These are phyloP conservation scores for Tetragnatha versicolor DNA, from an alignment of 1,140 invertebrate species.

Conservation along the genomic window DNA sequence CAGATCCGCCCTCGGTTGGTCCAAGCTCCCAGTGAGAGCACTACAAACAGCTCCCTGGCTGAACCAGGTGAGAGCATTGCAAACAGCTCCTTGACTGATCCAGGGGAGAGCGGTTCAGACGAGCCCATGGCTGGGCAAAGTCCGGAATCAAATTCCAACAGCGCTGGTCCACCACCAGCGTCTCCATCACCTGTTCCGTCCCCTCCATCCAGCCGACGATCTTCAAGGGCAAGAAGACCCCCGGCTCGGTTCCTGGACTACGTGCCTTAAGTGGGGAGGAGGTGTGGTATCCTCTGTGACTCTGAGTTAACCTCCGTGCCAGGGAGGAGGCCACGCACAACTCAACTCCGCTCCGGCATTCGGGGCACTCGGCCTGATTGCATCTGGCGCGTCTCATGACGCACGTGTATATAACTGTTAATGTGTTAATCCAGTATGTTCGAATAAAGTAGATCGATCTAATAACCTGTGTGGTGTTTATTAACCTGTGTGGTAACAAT, in stretches of 20 bases:
- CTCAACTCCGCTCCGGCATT: no score
- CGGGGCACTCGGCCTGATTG: no score
- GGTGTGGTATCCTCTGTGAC: neutral
- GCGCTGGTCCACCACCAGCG: neutral
- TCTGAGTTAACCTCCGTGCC: no score
- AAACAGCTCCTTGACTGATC: neutral
- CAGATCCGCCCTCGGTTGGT: neutral
- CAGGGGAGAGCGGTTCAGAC: neutral
- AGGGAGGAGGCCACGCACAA: no score
- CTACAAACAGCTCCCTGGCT: neutral
- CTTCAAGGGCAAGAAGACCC: neutral
- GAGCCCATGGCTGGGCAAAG: no score
- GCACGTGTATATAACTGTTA: no score
- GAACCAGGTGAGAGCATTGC: neutral
- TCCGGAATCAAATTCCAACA: no score
- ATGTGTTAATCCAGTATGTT: no score
- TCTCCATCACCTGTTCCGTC: neutral
- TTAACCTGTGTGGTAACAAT: no score
- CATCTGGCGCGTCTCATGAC: no score
- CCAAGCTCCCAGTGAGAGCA: neutral
- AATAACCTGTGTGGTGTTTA: no score
- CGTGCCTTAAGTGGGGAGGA: neutral
- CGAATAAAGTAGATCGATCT: no score
- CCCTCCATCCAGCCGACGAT: neutral
- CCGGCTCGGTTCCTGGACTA: neutral